phyloP scores from a whole-genome alignment of 2,797 vertebrate species.

The Mustela erminea region DNA sequence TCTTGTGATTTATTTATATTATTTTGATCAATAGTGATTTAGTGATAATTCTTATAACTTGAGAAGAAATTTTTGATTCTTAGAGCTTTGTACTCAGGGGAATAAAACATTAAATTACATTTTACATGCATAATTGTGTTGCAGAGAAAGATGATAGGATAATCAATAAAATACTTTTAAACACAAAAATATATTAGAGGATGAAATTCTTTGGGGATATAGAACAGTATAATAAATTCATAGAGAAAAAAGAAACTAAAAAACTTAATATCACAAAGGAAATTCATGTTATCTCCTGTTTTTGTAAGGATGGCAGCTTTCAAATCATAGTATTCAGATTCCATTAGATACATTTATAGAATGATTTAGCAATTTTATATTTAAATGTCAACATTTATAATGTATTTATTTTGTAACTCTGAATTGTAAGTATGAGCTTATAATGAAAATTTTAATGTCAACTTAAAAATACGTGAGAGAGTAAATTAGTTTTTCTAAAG shows the following conservation, averaged over 20 bases:
- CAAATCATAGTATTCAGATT: slow-evolving; percentile 30
- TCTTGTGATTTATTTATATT: neutral
- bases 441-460: slow-evolving; percentile 50
- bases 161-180: slow-evolving; percentile 49
- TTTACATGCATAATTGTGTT: neutral
- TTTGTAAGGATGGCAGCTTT: neutral
- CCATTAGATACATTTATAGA: neutral
- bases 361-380: slow-evolving; percentile 2
- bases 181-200: slow-evolving; percentile 24
- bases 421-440: neutral
- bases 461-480: neutral
- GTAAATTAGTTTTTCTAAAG: neutral
- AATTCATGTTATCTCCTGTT: neutral
- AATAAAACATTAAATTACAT: slow-evolving; percentile 43
- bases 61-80: neutral
- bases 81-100: neutral
- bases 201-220: neutral
- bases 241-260: neutral
- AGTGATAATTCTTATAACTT: slow-evolving; percentile 19
- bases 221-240: slow-evolving; percentile 27
- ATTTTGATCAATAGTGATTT: neutral
- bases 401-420: neutral
- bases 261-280: neutral
- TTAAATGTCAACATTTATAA: slow-evolving; percentile 46
- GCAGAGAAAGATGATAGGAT: neutral